Evolutionary conservation across 2,888 invertebrate species (phyloP), one percentile per base, ranked within the genome.

Genomic region (Sabatieria punctata): DNA sequence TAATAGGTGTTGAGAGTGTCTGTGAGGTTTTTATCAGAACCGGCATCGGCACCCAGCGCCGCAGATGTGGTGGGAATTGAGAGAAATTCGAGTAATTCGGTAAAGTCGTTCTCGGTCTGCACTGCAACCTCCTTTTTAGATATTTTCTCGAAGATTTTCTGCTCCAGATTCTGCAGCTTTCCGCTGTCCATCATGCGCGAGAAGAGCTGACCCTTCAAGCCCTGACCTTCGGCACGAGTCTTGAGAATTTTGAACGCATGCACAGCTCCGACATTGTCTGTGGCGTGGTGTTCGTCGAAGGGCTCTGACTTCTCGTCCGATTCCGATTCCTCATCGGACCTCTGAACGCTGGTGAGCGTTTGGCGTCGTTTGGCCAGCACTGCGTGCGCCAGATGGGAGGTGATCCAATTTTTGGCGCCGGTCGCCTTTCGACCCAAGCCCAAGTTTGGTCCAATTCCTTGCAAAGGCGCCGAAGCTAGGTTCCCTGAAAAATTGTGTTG

Each of bases 71-170:
- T 15, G 4, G 36, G 36, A 36, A 36, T 4, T 8, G 36, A 4
- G 18, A 36, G 15, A 19, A 36, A 36, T 15, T 36, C 6, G 18
- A 36, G 19, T 19, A 36, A 19, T 15, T 36, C 36, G 4, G 36
- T 36, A 19, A 36, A 36, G 36, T 36, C 36, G 36, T 36, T 36
- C 36, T 36, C 36, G 18, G 36, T 36, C 36, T 36, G 36, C n/a
- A n/a, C n/a, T n/a, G n/a, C 15, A 11, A 8, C 30, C 8, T 30
- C 15, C 30, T 11, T 30, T 15, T 15, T 11, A 11, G 8, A 15
- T 30, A 36, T 19, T 19, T 36, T 36, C 36, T 36, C 36, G 6
- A 19, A n/a, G 36, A 36, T 19, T 15, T 15, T 36, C 18, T 4
- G 4, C 15, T 36, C 18, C 6, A 36, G 18, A 4, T 36, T 19